Evolutionary conservation across 2,113 vertebrate genomes (phyloP).

Genomic region (Lasiurus borealis): DNA sequence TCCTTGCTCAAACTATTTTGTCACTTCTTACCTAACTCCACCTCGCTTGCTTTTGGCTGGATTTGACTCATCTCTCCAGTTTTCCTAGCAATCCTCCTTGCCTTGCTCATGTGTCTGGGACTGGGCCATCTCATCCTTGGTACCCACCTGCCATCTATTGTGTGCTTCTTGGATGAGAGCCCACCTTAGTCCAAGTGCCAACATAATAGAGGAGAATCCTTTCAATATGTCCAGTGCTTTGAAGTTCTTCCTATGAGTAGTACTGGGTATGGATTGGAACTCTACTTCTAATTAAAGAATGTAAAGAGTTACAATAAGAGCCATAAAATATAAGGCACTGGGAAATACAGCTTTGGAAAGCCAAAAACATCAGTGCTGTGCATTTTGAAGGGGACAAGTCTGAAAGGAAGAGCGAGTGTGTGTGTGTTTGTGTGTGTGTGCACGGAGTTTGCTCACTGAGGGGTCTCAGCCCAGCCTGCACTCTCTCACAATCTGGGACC

Average conservation of each 20-base stretch:
- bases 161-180: background rate
- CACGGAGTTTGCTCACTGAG: too few relatives aligned
- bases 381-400: background rate
- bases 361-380: background rate
- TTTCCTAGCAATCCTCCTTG: background rate
- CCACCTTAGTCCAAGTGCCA: background rate
- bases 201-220: background rate
- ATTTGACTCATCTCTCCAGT: background rate
- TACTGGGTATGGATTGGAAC: background rate
- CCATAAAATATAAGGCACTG: background rate
- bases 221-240: background rate
- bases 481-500: too few relatives aligned
- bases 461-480: too few relatives aligned
- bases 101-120: background rate
- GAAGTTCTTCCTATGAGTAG: background rate
- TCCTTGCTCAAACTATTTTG: background rate
- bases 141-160: background rate
- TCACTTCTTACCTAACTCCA: background rate
- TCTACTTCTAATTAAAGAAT: slow-evolving; percentile 48
- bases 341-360: slow-evolving; percentile 3
- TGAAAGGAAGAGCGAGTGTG: background rate
- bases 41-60: background rate
- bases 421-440: too few relatives aligned
- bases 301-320: slow-evolving; percentile 34
- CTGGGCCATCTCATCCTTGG: background rate